Evolutionary conservation across 2,113 vertebrate genomes (phyloP), one percentile per base, ranked within the genome.

Genomic region (Rhabdomys dilectus): DNA sequence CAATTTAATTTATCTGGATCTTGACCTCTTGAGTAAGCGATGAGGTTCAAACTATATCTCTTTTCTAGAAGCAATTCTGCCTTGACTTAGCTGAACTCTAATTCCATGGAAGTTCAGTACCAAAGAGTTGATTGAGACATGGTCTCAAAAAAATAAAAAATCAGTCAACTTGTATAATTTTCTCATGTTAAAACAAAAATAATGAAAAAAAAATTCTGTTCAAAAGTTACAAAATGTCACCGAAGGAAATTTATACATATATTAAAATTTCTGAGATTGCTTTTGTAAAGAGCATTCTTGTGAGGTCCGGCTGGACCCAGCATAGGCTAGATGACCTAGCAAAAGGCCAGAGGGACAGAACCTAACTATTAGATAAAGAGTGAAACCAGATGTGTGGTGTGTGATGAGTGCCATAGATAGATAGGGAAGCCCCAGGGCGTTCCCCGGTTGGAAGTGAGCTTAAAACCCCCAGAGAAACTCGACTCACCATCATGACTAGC

Each of bases 161-260:
- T 82, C 26, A 24, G 39, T 87, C 84, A 87, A 68, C 10, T 36
- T 87, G 45, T 34, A 51, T 21, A 24, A 12, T n/a, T 70, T 36
- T 51, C 42, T 87, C 31, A 11, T 51, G 42, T 68, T 68, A 87
- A 86, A 87, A 86, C 45, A 45, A 64, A 85, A 85, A 34, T 31
- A 80, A 80, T 53, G 58, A 39, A 53, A 80, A 78, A 94, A 9
- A 94, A 9, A 77, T 89, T 89, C 24, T 45, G 21, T 62, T 75
- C 58, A 88, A 92, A 92, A 96, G 4, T 36, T 82, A 66, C 42
- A 7, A 91, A 90, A 64, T 95, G 31, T 94, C 76, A 91, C 13
- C 19, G 8, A 0, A 24, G 16, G 36, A 6, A 24, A 91, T 21
- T 19, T 34, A 51, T 22, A 42, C 70, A 39, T 68, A 24, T 92